Evolutionary conservation across 2,113 vertebrate genomes (phyloP), one percentile per base, ranked within the genome.

Genomic region (Podilymbus podiceps): DNA sequence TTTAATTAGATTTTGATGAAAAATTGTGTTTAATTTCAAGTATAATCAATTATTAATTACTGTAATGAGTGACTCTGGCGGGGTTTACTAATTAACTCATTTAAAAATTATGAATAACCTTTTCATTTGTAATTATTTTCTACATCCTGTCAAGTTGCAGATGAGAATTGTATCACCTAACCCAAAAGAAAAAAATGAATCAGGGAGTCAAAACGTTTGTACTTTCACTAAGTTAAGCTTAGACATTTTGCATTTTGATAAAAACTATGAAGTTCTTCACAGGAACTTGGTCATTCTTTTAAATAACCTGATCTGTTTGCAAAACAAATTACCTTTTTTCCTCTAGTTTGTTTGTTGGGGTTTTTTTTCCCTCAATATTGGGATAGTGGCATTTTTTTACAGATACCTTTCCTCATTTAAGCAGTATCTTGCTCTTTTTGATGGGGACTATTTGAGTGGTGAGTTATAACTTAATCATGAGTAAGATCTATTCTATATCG

Each of bases 1-100:
- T 98, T 99, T 99, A 99, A 99, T 99, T 99, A 99, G 99, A 98
- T 98, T 98, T 98, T 99, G 98, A 99, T 99, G 99, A 99, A 99
- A 99, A 99, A 99, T 99, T 99, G 98, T 99, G 98, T 99, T 99
- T 99, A 99, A 99, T 99, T 99, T 99, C 98, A 98, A 99, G 98
- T 98, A 98, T 99, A 99, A 99, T 99, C 99, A 99, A 99, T 99
- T 99, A 99, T 99, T 98, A 98, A 99, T 98, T 98, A 98, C 98
- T 98, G 96, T 99, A 99, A 99, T 99, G 99, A 99, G 98, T 97
- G 97, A 98, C 98, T 98, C 98, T 98, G 98, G 98, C 93, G 98
- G 99, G 98, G 98, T 98, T 98, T 98, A 98, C 98, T 99, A 99
- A 99, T 99, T 99, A 99, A 99, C 98, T 99, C 99, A 99, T 99